Conservation (phyloP, 1,140 invertebrate species). For the Ephestia elutella region DNA sequence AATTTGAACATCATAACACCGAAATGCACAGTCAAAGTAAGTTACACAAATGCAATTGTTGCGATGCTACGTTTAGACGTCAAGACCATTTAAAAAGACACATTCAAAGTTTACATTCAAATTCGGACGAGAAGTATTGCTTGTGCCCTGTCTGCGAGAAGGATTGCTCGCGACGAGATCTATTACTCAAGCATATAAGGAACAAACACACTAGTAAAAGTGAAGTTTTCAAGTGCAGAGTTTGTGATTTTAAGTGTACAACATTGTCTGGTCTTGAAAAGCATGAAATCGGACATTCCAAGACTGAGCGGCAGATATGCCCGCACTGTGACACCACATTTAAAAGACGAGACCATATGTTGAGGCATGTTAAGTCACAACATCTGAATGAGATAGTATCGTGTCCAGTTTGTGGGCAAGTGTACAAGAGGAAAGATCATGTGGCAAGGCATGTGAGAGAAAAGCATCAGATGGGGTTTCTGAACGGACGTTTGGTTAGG, state of each 20-base stretch:
- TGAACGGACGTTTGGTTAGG: constrained; percentile 31
- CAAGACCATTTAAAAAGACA: constrained; percentile 47
- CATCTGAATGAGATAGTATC: constrained; percentile 32
- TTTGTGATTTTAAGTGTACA: constrained; percentile 29
- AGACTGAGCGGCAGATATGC: constrained; percentile 29
- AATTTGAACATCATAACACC: constrained; percentile 30
- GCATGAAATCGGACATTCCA: constrained; percentile 30
- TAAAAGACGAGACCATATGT: constrained; percentile 48
- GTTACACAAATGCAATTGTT: constrained; percentile 25
- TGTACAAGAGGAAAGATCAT: constrained; percentile 47
- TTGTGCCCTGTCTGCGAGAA: constrained; percentile 33
- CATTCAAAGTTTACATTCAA: constrained; percentile 31
- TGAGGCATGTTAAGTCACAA: constrained; percentile 40
- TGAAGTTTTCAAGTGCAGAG: constrained; percentile 28
- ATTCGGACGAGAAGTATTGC: constrained; percentile 22
- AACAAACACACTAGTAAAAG: constrained; percentile 27
- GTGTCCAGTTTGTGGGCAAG: constrained; percentile 39
- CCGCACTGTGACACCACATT: constrained; percentile 36
- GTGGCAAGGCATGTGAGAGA: constrained; percentile 43
- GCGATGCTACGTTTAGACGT: constrained; percentile 29
- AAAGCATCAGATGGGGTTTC: constrained; percentile 39
- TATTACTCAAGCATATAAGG: constrained; percentile 36
- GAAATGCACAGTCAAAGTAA: constrained; percentile 29
- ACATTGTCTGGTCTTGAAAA: constrained; percentile 29
- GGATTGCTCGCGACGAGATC: constrained; percentile 31